phyloP scores from a whole-genome alignment of 2,888 invertebrate genomes.

The Rambutsinella grinnellia region DNA sequence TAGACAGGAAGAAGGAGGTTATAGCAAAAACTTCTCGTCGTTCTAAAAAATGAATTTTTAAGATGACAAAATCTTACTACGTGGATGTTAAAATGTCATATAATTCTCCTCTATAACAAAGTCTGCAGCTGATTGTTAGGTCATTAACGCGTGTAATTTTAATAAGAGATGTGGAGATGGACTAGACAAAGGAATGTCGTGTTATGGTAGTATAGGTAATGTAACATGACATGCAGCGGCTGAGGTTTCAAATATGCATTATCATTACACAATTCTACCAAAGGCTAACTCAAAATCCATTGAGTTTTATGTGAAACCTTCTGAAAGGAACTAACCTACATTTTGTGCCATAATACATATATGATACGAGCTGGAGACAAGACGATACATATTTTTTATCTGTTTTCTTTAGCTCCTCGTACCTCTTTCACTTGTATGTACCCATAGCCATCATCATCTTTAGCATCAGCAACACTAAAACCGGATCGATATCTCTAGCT shows the following conservation, averaged over 20 bases:
- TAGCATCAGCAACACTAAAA: too few species aligned
- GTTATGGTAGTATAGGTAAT: too few species aligned
- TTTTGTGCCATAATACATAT: not conserved
- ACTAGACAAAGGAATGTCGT: too few species aligned
- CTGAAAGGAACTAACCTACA: not conserved
- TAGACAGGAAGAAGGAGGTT: not conserved
- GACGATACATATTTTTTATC: not conserved
- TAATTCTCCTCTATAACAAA: not conserved
- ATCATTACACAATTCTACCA: too few species aligned
- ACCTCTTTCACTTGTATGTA: not conserved
- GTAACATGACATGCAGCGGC: too few species aligned
- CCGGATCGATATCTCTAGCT: constrained; percentile 15
- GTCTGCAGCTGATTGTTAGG: not conserved
- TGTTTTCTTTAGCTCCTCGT: not conserved
- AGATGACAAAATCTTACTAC: too few species aligned
- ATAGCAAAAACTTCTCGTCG: too few species aligned
- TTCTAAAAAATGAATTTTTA: not conserved
- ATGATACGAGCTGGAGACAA: not conserved
- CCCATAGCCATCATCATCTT: not conserved
- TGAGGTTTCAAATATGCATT: too few species aligned
- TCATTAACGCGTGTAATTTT: not conserved
- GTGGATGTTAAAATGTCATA: not conserved
- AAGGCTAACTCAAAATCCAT: not conserved
- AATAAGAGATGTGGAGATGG: too few species aligned
- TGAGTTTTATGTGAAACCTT: not conserved